phyloP scores from a whole-genome alignment of 2,888 invertebrate genomes.

The Leptinotarsa tumamoca region DNA sequence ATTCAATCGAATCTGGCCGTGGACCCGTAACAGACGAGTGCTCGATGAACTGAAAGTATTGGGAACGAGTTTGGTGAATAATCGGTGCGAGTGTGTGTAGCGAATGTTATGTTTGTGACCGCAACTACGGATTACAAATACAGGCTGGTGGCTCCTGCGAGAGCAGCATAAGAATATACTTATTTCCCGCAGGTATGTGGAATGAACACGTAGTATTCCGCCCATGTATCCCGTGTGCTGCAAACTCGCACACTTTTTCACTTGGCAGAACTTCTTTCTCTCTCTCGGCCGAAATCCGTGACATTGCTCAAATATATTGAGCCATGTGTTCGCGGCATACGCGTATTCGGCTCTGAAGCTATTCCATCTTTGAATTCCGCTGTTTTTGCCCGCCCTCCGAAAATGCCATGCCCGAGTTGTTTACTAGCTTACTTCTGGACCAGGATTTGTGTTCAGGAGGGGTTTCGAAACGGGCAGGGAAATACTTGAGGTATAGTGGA shows the following conservation, averaged over 20 bases:
- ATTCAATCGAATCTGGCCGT: slow-evolving; percentile 24
- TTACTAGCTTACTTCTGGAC: neutral
- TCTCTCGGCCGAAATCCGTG: slow-evolving; percentile 52
- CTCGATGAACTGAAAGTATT: slow-evolving; percentile 32
- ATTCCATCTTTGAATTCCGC: slow-evolving; percentile 52
- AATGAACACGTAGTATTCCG: slow-evolving; percentile 15
- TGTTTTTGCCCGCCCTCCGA: slow-evolving; percentile 49
- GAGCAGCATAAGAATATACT: slow-evolving; percentile 40
- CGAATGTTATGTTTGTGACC: slow-evolving; percentile 43
- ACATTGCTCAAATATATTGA: slow-evolving; percentile 58
- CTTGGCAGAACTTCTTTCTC: slow-evolving; percentile 10
- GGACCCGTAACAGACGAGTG: slow-evolving; percentile 33
- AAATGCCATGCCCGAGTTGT: neutral
- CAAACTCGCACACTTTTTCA: slow-evolving; percentile 2
- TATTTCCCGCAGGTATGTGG: slow-evolving; percentile 53
- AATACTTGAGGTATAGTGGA: too few species aligned
- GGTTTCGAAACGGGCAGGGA: too few species aligned
- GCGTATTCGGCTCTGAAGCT: slow-evolving; percentile 13
- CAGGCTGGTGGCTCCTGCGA: slow-evolving; percentile 52
- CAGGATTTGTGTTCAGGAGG: too few species aligned
- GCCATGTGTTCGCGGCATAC: slow-evolving; percentile 53
- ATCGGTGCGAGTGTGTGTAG: slow-evolving; percentile 45
- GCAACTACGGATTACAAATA: slow-evolving; percentile 50
- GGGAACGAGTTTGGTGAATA: slow-evolving; percentile 34
- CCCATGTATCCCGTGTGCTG: slow-evolving; percentile 9